Base-by-base conservation (phyloP, 2,113 vertebrate genomes). In the Amphiprion ocellaris region DNA sequence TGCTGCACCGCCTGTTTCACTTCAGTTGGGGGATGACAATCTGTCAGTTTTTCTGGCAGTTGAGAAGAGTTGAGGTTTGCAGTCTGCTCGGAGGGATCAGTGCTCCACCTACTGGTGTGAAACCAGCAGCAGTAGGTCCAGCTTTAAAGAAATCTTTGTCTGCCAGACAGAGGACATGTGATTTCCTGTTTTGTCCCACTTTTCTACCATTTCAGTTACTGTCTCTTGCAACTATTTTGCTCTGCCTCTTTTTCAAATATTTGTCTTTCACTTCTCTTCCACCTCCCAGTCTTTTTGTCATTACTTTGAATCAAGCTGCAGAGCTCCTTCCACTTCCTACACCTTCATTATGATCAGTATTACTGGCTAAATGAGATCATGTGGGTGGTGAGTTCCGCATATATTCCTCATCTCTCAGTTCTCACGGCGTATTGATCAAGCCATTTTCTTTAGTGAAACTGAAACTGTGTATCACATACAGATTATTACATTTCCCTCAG, bases 341-440 rank as follows among this genome's bases (percentile, higher is more conserved):
- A 28, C 59, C 46, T 59, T 66, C 65, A 64, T 84, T 71, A 69
- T 19, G 53, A 24, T 66, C 66, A 24, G 19, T 28, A 61, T 70
- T 44, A n/a, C 46, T 16, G 59, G 21, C 41, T 71, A 24, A 75
- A 71, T 79, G 61, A 63, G 17, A 55, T 24, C 47, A 28, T 28
- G 59, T 74, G 30, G 69, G 69, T 26, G 37, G 77, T 44, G 60
- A 76, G 46, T 39, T 67, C 58, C n/a, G 28, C 19, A 23, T 61
- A 30, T n/a, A 16, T 41, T 26, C 28, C 16, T 65, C 14, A 6
- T 30, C 23, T 69, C 12, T 70, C 69, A 71, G 2, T 64, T 74
- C 59, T 61, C 49, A 21, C 55, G 19, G 19, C 11, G 6, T 37
- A 54, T 24, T 15, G n/a, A 47, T 50, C 28, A 61, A 17, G 6